Evolutionary conservation across 2,113 vertebrate species (phyloP).

Genomic region (Ascaphus truei): DNA sequence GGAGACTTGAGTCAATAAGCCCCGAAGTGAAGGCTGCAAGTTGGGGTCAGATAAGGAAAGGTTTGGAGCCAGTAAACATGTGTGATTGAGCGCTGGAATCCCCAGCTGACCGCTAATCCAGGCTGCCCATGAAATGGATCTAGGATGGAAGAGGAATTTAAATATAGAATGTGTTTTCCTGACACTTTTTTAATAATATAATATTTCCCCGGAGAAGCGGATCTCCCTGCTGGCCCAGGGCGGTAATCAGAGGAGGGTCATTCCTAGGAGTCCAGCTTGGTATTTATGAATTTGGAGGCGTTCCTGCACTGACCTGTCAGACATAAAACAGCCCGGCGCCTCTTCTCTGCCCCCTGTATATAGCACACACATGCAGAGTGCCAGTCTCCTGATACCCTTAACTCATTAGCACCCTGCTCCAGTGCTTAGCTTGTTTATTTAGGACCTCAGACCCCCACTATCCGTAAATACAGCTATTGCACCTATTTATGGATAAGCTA

Average conservation of each 20-base stretch:
- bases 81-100: background rate
- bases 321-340: background rate
- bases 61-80: background rate
- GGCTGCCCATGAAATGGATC: background rate
- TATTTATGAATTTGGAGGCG: background rate
- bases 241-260: background rate
- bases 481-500: background rate
- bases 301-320: background rate
- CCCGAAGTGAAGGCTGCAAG: too few relatives aligned
- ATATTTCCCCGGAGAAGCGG: constrained; percentile 1
- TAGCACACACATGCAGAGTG: background rate
- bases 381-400: background rate
- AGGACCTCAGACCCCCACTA: background rate
- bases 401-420: constrained; percentile 1
- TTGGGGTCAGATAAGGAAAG: constrained; percentile 1
- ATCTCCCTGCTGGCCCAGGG: background rate
- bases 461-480: background rate
- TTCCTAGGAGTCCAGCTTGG: background rate
- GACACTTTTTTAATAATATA: background rate
- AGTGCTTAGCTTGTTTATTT: background rate
- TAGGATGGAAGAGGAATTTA: background rate
- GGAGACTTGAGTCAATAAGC: too few relatives aligned
- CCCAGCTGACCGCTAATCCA: background rate
- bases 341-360: background rate
- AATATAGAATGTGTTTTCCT: background rate